Percentiles rank a stretch among this genome's conserved stretches.
Conservation (phyloP, 2,113 vertebrate species). For the Lampris megalopsis region DNA sequence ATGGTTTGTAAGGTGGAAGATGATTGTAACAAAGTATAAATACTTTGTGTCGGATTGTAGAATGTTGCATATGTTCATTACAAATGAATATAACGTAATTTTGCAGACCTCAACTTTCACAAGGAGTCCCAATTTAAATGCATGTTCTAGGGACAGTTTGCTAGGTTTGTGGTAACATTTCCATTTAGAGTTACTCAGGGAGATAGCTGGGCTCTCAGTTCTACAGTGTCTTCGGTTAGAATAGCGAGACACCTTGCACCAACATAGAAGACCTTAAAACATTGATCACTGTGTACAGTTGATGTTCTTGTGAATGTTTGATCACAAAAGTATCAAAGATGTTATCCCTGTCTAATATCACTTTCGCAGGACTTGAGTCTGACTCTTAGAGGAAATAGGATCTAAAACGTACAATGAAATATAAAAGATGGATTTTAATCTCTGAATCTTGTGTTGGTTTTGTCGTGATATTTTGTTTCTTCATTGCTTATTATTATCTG, state of each 20-base stretch:
- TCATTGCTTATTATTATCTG: constrained; percentile 66
- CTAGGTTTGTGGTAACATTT: constrained; percentile 55
- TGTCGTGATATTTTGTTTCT: constrained; percentile 76
- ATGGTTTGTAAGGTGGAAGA: constrained; percentile 27
- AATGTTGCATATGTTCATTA: constrained; percentile 51
- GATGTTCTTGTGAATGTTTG: constrained; percentile 79
- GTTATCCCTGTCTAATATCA: constrained; percentile 75
- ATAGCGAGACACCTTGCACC: constrained; percentile 78
- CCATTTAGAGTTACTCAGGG: constrained; percentile 79
- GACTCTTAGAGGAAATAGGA: constrained; percentile 76
- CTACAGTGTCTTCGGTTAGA: constrained; percentile 74
- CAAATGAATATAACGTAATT: constrained; percentile 23
- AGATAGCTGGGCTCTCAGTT: constrained; percentile 84
- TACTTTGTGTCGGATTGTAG: constrained; percentile 51
- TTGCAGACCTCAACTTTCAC: constrained; percentile 40
- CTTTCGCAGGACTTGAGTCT: constrained; percentile 67
- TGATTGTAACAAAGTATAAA: constrained; percentile 71
- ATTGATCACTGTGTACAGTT: constrained; percentile 84
- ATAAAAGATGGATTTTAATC: constrained; percentile 76
- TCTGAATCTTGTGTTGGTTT: constrained; percentile 78
- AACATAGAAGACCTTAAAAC: constrained; percentile 80
- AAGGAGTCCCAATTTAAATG: not conserved
- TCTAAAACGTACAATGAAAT: constrained; percentile 52
- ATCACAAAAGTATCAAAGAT: constrained; percentile 80
- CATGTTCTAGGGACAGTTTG: constrained; percentile 28